Base-by-base conservation (phyloP, 1,140 invertebrate species). In the Pachyrhynchus sulphureomaculatus region DNA sequence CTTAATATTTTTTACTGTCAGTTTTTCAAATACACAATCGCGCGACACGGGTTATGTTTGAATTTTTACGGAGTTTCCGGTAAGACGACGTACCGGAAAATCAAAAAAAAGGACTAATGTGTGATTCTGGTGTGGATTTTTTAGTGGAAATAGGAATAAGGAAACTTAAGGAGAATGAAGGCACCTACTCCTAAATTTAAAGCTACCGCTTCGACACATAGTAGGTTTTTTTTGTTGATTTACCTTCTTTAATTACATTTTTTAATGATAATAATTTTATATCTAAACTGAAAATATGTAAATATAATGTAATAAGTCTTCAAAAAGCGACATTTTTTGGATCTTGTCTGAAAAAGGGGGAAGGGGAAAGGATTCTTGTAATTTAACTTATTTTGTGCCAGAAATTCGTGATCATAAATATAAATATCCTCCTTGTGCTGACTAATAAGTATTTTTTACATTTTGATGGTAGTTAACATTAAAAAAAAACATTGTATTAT, bases 171-270 rank as follows among this genome's bases (percentile, higher is more conserved):
- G 10, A 23, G 34, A 26, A 65, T 65, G 63, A 65, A 55, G n/a
- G 63, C 63, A 0, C 63, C 63, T 6, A 44, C 51, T 8, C 63
- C 63, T 10, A 65, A 37, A 9, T 65, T 65, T 37, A 65, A 65
- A 36, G 63, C 63, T 10, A 64, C 34, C 2, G 52, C 61, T 13
- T 57, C 61, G 4, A 34, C 52, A n/a, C 54, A 53, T n/a, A 65
- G 63, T 65, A 65, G 23, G 63, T 65, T 32, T 24, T 44, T 13
- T 37, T 37, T 13, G 34, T 13, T 37, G 12, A 15, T 5, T 13
- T 3, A 37, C 1, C 6, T 13, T 1, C 6, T 37, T 15, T 36
- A 13, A 13, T 18, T 10, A 37, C 34, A 37, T 1, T 15, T 37
- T 6, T 15, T 6, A 37, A 1, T 6, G 5, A 6, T 29, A 9